Evolutionary conservation across 1,140 invertebrate species (phyloP).

Genomic region (Platyscapa corneri): DNA sequence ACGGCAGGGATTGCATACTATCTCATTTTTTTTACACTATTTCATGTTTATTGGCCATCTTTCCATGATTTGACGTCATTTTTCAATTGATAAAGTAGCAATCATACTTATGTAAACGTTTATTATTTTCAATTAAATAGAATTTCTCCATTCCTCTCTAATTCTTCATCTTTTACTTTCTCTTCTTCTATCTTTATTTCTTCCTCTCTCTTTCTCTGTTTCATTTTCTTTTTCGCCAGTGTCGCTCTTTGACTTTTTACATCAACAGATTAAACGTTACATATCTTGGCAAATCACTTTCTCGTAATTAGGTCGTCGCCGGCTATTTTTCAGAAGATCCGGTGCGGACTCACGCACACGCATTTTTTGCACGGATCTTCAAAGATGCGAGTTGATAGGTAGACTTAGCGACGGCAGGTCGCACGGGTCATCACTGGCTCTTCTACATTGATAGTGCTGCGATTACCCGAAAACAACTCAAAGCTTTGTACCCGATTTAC

Average conservation of each 20-base stretch:
- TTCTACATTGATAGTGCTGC: neutral
- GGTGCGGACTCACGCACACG: neutral
- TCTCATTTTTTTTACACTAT: neutral
- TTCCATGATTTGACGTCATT: neutral
- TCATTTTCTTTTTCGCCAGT: neutral
- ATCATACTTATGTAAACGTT: neutral
- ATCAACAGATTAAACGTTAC: conserved; percentile 24
- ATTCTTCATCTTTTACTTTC: too few relatives aligned
- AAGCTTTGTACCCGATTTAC: neutral
- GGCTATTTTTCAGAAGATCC: conserved; percentile 42
- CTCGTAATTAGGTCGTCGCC: conserved; percentile 41
- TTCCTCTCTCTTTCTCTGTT: neutral
- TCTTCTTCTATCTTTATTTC: too few relatives aligned
- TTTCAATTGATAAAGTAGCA: neutral
- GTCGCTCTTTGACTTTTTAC: conserved; percentile 3
- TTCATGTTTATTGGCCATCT: neutral
- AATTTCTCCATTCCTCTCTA: neutral
- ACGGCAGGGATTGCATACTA: neutral
- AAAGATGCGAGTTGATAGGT: neutral
- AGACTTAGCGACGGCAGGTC: neutral
- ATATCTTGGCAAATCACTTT: conserved; percentile 43
- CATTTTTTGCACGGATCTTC: conserved; percentile 2
- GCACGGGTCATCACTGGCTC: conserved; percentile 10
- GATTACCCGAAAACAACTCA: conserved; percentile 9
- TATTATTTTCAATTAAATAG: conserved; percentile 6